Conservation (phyloP, 2,888 invertebrate genomes). For the Steromphala cineraria region DNA sequence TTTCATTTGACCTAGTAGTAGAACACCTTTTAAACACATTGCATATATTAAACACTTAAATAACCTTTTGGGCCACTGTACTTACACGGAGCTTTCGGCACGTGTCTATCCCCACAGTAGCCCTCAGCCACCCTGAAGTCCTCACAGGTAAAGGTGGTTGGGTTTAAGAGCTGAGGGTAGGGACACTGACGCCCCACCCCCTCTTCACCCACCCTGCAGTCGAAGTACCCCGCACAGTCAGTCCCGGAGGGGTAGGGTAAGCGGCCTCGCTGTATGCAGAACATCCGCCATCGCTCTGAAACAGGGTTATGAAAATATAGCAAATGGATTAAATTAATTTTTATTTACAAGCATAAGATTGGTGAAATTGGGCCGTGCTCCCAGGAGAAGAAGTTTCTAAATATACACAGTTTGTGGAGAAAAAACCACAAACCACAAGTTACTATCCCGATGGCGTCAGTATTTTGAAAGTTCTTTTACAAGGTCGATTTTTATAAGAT, state of each 20-base stretch:
- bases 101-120: neutral
- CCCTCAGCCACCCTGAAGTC: neutral
- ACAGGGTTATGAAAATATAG: neutral
- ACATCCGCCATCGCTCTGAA: neutral
- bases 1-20: too few species aligned
- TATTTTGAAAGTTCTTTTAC: too few species aligned
- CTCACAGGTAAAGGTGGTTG: neutral
- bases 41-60: too few species aligned
- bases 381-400: too few species aligned
- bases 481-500: too few species aligned
- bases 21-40: too few species aligned
- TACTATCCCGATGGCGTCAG: too few species aligned
- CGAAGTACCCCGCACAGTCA: neutral
- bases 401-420: too few species aligned
- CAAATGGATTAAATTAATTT: neutral
- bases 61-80: too few species aligned
- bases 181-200: neutral
- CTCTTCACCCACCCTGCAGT: neutral
- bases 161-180: neutral
- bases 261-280: neutral
- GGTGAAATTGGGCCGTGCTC: too few species aligned
- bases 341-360: neutral
- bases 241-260: neutral
- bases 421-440: too few species aligned
- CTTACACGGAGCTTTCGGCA: slow-evolving; percentile 5